A percentile compares a stretch with the other conserved stretches of the same genome.
These are phyloP conservation scores for Nebria ingens DNA, from an alignment of 1,140 invertebrate genomes.

Conservation along the genomic window DNA sequence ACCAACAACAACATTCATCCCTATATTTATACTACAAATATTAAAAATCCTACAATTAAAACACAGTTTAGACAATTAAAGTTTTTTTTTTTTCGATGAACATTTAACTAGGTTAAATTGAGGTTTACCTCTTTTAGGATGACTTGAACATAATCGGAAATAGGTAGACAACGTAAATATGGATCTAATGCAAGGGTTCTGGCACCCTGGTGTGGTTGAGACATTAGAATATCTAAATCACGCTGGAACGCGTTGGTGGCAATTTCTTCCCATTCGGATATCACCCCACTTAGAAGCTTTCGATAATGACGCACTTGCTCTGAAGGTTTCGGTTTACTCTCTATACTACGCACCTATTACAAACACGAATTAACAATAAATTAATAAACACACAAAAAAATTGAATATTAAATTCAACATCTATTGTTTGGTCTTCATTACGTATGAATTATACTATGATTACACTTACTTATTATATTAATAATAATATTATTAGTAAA, in stretches of 20 bases:
- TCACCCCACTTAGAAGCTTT: constrained; percentile 45
- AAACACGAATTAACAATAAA: constrained; percentile 13
- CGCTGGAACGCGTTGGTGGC: constrained; percentile 51
- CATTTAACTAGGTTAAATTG: too few relatives aligned
- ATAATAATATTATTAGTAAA: too few relatives aligned
- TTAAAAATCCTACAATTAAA: too few relatives aligned
- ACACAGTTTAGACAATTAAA: too few relatives aligned
- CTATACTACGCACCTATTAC: constrained; percentile 29
- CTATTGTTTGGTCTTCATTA: too few relatives aligned
- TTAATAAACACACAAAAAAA: constrained; percentile 14
- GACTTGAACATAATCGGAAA: constrained; percentile 27
- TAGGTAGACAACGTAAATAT: constrained; percentile 45
- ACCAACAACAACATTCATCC: too few relatives aligned
- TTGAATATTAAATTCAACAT: too few relatives aligned
- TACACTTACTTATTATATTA: too few relatives aligned
- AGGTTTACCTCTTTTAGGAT: constrained; percentile 30
- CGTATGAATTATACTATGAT: too few relatives aligned
- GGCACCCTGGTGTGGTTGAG: constrained; percentile 27
- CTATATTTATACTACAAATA: too few relatives aligned
- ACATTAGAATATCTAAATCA: constrained; percentile 51
- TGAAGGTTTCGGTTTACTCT: constrained; percentile 15
- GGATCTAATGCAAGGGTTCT: constrained; percentile 53
- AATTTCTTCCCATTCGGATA: constrained; percentile 52
- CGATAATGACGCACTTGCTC: constrained; percentile 33
- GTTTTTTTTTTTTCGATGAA: too few relatives aligned